Conservation (phyloP, 1,140 invertebrate genomes). For the Teleogryllus occipitalis region DNA sequence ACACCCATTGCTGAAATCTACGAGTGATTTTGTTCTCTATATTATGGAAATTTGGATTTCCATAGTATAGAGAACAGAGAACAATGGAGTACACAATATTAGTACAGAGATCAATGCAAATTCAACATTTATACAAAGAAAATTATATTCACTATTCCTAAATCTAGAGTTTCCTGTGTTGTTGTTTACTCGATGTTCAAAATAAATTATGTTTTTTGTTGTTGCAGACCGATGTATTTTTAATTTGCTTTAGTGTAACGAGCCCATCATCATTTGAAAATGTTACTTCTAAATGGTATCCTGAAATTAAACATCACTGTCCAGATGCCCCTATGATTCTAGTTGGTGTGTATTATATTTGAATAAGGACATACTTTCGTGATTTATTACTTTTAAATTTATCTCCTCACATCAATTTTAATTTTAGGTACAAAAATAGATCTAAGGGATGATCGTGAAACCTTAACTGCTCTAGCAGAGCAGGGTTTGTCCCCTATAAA, state of each 20-base stretch:
- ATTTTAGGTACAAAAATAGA: slow-evolving; percentile 85
- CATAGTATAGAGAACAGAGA: too few relatives aligned
- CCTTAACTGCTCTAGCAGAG: slow-evolving; percentile 78
- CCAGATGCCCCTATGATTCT: slow-evolving; percentile 96
- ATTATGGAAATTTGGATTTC: too few relatives aligned
- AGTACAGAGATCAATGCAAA: too few relatives aligned
- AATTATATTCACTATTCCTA: too few relatives aligned
- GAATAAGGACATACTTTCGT: background rate
- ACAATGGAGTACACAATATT: too few relatives aligned
- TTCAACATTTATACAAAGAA: too few relatives aligned
- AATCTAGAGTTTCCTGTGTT: too few relatives aligned
- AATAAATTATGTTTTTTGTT: slow-evolving; percentile 16
- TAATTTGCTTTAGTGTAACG: slow-evolving; percentile 96
- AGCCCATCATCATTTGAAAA: slow-evolving; percentile 98
- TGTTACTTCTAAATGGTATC: slow-evolving; percentile 97
- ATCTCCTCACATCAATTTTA: background rate
- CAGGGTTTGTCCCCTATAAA: slow-evolving; percentile 91
- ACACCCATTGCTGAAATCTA: too few relatives aligned
- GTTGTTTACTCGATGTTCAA: background rate
- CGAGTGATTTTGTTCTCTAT: too few relatives aligned
- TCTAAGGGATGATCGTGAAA: slow-evolving; percentile 88
- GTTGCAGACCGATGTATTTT: slow-evolving; percentile 86
- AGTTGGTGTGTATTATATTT: slow-evolving; percentile 62
- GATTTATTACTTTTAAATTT: background rate
- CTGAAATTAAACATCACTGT: slow-evolving; percentile 98